These are phyloP conservation scores for Platyura marginata DNA, from an alignment of 1,140 invertebrate genomes.

Conservation along the genomic window DNA sequence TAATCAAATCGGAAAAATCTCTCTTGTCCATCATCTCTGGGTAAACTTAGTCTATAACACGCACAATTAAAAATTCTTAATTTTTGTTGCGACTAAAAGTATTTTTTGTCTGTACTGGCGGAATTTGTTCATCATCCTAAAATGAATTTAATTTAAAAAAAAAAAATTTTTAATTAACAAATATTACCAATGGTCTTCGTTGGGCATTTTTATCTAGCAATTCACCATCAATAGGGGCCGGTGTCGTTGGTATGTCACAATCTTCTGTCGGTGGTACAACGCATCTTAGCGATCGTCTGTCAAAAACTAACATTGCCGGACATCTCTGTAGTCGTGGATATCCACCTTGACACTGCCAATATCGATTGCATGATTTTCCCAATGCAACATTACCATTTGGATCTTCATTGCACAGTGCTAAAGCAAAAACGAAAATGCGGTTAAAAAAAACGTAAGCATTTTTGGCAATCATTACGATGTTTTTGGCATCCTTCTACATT, in stretches of 20 bases:
- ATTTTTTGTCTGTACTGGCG: neutral
- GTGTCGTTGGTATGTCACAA: slow-evolving; percentile 63
- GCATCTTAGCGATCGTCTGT: slow-evolving; percentile 61
- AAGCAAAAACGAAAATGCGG: neutral
- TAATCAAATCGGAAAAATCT: too few relatives aligned
- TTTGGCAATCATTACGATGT: slow-evolving; percentile 53
- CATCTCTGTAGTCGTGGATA: slow-evolving; percentile 78
- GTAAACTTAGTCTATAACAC: too few relatives aligned
- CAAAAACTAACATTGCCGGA: slow-evolving; percentile 79
- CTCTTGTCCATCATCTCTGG: too few relatives aligned
- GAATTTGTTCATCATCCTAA: neutral
- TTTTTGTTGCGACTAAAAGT: neutral
- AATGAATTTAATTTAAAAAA: neutral
- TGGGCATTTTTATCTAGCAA: slow-evolving; percentile 1
- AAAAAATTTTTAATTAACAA: too few relatives aligned
- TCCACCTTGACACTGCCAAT: slow-evolving; percentile 85
- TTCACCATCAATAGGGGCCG: slow-evolving; percentile 35
- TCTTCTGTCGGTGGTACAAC: slow-evolving; percentile 77
- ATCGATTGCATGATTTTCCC: slow-evolving; percentile 81
- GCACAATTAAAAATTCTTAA: too few relatives aligned
- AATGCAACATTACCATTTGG: slow-evolving; percentile 39
- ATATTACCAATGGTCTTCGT: neutral
- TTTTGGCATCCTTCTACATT: slow-evolving; percentile 78
- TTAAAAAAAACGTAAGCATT: neutral
- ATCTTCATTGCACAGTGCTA: slow-evolving; percentile 80